A percentile compares a stretch with the other conserved stretches of the same genome.
phyloP scores from a whole-genome alignment of 1,140 invertebrate species.

The Fopius arisanus region DNA sequence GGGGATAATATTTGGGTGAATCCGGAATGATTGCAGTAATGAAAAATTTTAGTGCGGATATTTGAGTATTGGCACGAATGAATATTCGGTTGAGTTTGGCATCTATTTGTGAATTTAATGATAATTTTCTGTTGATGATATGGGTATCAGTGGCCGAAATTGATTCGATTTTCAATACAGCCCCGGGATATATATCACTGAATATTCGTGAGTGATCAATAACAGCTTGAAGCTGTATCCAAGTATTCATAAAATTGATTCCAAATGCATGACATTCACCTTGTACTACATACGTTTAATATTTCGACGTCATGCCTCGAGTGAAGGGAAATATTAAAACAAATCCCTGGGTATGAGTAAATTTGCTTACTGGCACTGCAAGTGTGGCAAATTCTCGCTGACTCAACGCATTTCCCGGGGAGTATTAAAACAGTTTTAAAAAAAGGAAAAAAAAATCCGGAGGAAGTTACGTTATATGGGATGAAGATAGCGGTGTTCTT shows the following conservation, averaged over 20 bases:
- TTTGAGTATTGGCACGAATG: too few species aligned
- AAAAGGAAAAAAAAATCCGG: neutral
- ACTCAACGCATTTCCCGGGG: neutral
- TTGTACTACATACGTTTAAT: neutral
- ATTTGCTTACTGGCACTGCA: conserved; percentile 5
- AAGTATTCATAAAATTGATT: neutral
- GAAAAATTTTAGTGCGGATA: too few species aligned
- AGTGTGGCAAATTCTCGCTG: neutral
- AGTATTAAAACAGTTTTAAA: neutral
- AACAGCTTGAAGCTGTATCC: neutral
- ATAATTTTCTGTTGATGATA: neutral
- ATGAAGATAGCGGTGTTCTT: neutral
- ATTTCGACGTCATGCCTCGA: neutral
- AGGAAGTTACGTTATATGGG: neutral
- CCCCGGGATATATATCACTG: neutral
- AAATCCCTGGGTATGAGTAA: neutral
- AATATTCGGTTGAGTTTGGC: too few species aligned
- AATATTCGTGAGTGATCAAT: neutral
- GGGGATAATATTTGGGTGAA: too few species aligned
- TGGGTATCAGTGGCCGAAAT: neutral
- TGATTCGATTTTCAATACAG: neutral
- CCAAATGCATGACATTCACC: neutral
- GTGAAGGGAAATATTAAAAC: neutral
- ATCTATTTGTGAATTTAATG: neutral
- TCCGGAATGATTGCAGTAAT: too few species aligned